A percentile compares a stretch with the other conserved stretches of the same genome.
These are phyloP conservation scores for Suncus etruscus DNA, from an alignment of 2,113 vertebrate genomes.

Conservation along the genomic window DNA sequence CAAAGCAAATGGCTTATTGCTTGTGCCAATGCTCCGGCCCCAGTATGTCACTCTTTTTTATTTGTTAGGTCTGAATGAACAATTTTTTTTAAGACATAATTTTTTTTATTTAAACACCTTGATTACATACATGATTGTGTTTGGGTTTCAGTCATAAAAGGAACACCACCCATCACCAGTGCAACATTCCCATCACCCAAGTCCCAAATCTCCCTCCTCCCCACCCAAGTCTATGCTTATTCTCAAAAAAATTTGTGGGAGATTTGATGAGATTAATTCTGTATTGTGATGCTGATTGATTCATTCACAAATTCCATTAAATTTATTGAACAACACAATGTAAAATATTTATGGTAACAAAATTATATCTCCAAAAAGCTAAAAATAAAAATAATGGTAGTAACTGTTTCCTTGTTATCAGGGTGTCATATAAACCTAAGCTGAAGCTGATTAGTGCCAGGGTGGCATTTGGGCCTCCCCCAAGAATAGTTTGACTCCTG, in stretches of 20 bases:
- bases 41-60: too few relatives aligned
- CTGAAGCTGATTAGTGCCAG: constrained; percentile 23
- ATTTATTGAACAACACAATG: not conserved
- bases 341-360: not conserved
- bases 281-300: not conserved
- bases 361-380: constrained; percentile 1
- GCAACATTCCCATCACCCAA: too few relatives aligned
- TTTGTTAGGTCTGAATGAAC: too few relatives aligned
- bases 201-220: too few relatives aligned
- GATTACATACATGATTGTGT: too few relatives aligned
- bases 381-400: constrained; percentile 40
- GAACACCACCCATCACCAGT: too few relatives aligned
- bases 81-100: too few relatives aligned
- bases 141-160: too few relatives aligned
- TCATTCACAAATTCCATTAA: constrained; percentile 24
- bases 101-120: too few relatives aligned
- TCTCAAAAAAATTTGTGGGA: not conserved
- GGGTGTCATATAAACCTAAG: not conserved
- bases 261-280: not conserved
- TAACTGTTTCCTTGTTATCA: not conserved
- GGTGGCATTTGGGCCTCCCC: not conserved
- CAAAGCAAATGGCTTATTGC: too few relatives aligned
- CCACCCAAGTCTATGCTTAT: not conserved
- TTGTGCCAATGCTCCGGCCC: too few relatives aligned
- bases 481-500: too few relatives aligned